A percentile compares a stretch with the other conserved stretches of the same genome.
Conservation (phyloP, 2,888 invertebrate genomes). For the Proisotoma minuta region DNA sequence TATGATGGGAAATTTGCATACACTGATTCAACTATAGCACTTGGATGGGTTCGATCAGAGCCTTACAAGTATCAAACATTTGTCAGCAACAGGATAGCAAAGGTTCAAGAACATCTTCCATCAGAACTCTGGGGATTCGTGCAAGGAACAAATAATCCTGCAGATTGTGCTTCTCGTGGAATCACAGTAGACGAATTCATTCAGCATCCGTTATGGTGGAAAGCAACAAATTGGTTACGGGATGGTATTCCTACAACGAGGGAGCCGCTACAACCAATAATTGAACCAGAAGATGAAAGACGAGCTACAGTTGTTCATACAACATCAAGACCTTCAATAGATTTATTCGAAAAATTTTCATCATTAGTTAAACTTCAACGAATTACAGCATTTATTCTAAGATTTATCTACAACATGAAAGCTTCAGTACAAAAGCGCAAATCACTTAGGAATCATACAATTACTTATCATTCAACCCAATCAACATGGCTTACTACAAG, state of each 20-base stretch:
- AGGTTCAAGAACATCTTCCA: conserved; percentile 30
- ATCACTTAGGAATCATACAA: too few species aligned
- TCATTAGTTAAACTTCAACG: neutral
- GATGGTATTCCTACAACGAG: neutral
- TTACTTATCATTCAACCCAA: too few species aligned
- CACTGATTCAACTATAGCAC: conserved; percentile 34
- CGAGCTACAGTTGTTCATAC: neutral
- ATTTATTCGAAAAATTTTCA: neutral
- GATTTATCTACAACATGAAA: too few species aligned
- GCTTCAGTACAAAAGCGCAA: too few species aligned
- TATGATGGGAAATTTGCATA: conserved; percentile 17
- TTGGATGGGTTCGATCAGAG: conserved; percentile 36
- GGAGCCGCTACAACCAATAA: neutral
- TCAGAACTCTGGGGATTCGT: conserved; percentile 42
- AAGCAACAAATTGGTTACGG: conserved; percentile 34
- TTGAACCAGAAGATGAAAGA: neutral
- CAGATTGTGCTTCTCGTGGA: conserved; percentile 47
- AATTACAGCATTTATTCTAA: neutral
- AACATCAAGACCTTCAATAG: neutral
- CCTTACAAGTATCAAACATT: conserved; percentile 34
- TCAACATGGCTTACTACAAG: too few species aligned
- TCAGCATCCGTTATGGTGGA: conserved; percentile 39
- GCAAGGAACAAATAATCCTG: conserved; percentile 46
- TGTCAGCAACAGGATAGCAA: conserved; percentile 42
- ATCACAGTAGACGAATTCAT: conserved; percentile 19